Base-by-base conservation (phyloP, 2,113 vertebrate species). In the Calidris pygmaea region DNA sequence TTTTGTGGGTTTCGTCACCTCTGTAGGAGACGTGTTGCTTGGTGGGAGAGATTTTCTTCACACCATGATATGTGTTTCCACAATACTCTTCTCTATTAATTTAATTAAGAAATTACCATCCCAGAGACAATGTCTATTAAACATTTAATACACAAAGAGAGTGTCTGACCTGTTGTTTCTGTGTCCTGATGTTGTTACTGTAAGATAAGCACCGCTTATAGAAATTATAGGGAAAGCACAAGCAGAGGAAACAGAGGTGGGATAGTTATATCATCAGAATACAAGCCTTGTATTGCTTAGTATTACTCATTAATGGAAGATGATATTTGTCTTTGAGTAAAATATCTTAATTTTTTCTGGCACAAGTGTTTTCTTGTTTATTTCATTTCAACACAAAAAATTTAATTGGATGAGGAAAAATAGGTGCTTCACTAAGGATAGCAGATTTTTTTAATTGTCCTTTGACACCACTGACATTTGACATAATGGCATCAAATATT, bases 71-170 rank as follows among this genome's bases (percentile, higher is more conserved):
- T 81, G 22, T 34, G 83, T 63, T 95, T 96, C 85, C 62, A 62
- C 80, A 86, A 65, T 71, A 48, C 30, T 96, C 74, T 73, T 94
- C 76, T 78, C 58, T 95, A 80, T 94, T 94, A 96, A 88, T 43
- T 89, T 96, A 96, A 97, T 91, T 94, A 95, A 96, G 93, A 91
- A 93, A 97, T 94, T 83, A 48, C 52, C 80, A 83, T 95, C 81
- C 94, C 53, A 74, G 74, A 73, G 72, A 30, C 81, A 34, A 4
- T 83, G 76, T 67, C 45, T 59, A 58, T 79, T 50, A 59, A 90
- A 67, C 21, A 72, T 94, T 94, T 93, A 96, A 85, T 71, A 87
- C 32, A 89, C 23, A 53, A 81, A 90, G 41, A 53, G 50, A 59
- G 35, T 71, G 29, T 47, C 85, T 84, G 14, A 47, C 21, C 27